Percentiles rank a stretch among this genome's conserved stretches.
phyloP scores from a whole-genome alignment of 1,140 invertebrate genomes.

The Maniola jurtina region DNA sequence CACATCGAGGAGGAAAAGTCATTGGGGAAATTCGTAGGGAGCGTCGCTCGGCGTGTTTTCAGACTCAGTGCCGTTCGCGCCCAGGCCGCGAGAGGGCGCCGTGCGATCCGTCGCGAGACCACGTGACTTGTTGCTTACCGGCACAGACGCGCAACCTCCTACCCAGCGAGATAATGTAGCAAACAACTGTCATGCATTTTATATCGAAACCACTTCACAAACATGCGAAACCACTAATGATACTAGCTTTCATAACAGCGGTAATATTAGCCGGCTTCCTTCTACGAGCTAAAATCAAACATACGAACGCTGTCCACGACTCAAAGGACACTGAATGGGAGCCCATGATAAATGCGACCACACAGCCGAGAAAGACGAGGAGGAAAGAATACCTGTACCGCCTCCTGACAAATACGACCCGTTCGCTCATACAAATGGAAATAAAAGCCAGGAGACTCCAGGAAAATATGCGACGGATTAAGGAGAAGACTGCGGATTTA shows the following conservation, averaged over 20 bases:
- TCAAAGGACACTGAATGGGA: conserved; percentile 51
- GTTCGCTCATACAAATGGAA: conserved; percentile 79
- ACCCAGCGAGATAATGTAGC: conserved; percentile 33
- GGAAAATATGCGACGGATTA: conserved; percentile 79
- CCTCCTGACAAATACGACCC: conserved; percentile 75
- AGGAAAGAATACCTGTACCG: conserved; percentile 74
- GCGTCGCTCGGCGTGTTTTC: conserved; percentile 69
- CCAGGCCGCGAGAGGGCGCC: conserved; percentile 71
- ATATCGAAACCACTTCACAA: conserved; percentile 60
- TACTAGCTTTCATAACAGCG: conserved; percentile 51
- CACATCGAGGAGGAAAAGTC: conserved; percentile 67
- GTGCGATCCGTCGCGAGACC: conserved; percentile 37
- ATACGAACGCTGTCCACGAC: conserved; percentile 44
- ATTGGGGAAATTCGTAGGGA: conserved; percentile 72
- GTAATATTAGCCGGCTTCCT: conserved; percentile 54
- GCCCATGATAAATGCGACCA: conserved; percentile 61
- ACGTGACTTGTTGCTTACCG: conserved; percentile 67
- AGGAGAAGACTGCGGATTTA: conserved; percentile 77
- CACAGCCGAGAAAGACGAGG: conserved; percentile 57
- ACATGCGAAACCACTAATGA: conserved; percentile 63
- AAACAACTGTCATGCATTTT: conserved; percentile 63
- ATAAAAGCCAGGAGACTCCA: conserved; percentile 77
- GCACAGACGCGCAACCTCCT: neutral
- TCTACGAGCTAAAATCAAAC: conserved; percentile 49
- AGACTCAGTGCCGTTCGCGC: conserved; percentile 67